Percentiles rank a stretch among this genome's conserved stretches.
phyloP scores from a whole-genome alignment of 1,140 invertebrate species.

The Drosophila arawakana region DNA sequence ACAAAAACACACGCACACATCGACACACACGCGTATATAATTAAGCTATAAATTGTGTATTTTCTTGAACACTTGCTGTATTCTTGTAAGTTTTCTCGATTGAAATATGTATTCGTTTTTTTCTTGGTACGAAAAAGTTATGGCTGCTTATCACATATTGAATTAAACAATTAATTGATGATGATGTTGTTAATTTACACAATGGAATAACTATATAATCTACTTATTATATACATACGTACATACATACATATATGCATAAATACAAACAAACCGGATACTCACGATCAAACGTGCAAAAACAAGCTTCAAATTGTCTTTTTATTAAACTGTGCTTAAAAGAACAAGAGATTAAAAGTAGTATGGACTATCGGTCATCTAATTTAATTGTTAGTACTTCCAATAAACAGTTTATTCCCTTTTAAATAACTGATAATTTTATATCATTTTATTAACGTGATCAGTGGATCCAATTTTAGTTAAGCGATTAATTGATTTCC shows the following conservation, averaged over 20 bases:
- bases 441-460: no score
- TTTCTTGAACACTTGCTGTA: slow-evolving; percentile 30
- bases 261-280: slow-evolving; percentile 37
- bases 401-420: no score
- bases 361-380: neutral
- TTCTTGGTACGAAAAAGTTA: slow-evolving; percentile 66
- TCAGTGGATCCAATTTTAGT: no score
- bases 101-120: slow-evolving; percentile 72
- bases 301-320: neutral
- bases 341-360: neutral
- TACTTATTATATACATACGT: slow-evolving; percentile 31
- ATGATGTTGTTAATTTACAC: slow-evolving; percentile 81
- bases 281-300: slow-evolving; percentile 36
- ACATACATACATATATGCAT: slow-evolving; percentile 3
- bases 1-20: slow-evolving; percentile 10
- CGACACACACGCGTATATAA: slow-evolving; percentile 24
- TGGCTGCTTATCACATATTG: slow-evolving; percentile 63
- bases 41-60: slow-evolving; percentile 51
- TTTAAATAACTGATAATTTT: no score
- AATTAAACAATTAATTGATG: slow-evolving; percentile 72
- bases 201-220: slow-evolving; percentile 72
- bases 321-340: neutral
- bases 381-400: no score
- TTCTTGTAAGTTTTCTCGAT: slow-evolving; percentile 53
- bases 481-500: no score